Evolutionary conservation across 2,888 invertebrate species (phyloP).

Genomic region (Busseola fusca): DNA sequence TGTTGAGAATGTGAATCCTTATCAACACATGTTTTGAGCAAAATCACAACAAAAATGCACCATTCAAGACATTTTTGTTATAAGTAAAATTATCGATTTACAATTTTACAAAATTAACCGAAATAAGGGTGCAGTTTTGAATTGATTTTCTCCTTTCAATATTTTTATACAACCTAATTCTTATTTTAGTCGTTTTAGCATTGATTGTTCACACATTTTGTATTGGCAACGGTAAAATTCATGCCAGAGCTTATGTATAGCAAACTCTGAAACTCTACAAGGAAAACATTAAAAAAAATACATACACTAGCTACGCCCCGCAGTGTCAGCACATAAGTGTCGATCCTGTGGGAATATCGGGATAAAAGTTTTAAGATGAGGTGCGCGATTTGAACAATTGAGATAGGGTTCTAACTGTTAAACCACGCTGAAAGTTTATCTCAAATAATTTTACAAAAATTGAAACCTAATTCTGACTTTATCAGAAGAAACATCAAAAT

Average conservation of each 20-base stretch:
- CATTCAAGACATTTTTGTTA: constrained; percentile 31
- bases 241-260: background rate
- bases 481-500: background rate
- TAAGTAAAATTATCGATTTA: constrained; percentile 40
- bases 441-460: background rate
- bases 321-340: background rate
- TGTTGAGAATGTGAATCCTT: constrained; percentile 43
- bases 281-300: background rate
- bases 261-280: background rate
- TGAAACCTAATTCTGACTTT: background rate
- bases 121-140: constrained; percentile 60
- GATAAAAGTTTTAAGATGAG: background rate
- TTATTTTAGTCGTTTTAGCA: constrained; percentile 37
- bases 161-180: constrained; percentile 36
- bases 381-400: background rate
- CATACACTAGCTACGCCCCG: background rate
- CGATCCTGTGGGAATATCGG: background rate
- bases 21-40: constrained; percentile 53
- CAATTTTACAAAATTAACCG: constrained; percentile 50
- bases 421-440: background rate
- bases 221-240: constrained; percentile 3
- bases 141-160: constrained; percentile 38
- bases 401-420: background rate
- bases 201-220: constrained; percentile 27
- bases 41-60: constrained; percentile 65